Percentiles rank a stretch among this genome's conserved stretches.
These are phyloP conservation scores for Oscheius onirici DNA, from an alignment of 2,888 invertebrate genomes.

Conservation along the genomic window DNA sequence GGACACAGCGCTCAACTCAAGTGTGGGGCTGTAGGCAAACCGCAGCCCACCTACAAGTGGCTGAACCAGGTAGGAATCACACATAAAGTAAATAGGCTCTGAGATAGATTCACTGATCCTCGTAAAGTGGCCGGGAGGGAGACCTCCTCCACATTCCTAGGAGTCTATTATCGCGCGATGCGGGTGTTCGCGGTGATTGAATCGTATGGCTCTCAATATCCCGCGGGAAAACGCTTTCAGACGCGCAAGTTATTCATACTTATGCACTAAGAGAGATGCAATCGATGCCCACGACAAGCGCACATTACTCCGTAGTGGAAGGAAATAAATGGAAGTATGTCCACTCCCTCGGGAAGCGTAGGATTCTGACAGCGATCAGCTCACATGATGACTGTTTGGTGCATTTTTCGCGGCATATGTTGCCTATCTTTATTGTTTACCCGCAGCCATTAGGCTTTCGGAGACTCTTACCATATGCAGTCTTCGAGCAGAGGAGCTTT, in stretches of 20 bases:
- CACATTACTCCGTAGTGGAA: slow-evolving; percentile 26
- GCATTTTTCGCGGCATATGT: slow-evolving; percentile 1
- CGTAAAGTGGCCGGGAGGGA: background rate
- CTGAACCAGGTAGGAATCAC: slow-evolving; percentile 48
- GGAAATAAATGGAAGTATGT: slow-evolving; percentile 19
- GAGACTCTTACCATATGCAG: slow-evolving; percentile 22
- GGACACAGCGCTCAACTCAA: slow-evolving; percentile 58
- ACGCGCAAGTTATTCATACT: slow-evolving; percentile 31
- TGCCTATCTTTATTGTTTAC: slow-evolving; percentile 22
- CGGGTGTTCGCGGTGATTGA: slow-evolving; percentile 30
- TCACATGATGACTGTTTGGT: background rate
- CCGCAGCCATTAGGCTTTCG: slow-evolving; percentile 18
- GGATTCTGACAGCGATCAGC: background rate
- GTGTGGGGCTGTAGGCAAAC: slow-evolving; percentile 63
- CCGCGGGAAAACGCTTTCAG: slow-evolving; percentile 32
- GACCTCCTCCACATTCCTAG: background rate
- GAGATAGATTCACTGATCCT: background rate
- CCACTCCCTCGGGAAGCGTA: slow-evolving; percentile 15
- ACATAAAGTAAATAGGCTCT: slow-evolving; percentile 10
- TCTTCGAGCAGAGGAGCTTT: background rate
- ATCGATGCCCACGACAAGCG: slow-evolving; percentile 29
- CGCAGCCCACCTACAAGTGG: slow-evolving; percentile 64
- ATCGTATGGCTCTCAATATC: slow-evolving; percentile 31
- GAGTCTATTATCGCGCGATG: slow-evolving; percentile 23
- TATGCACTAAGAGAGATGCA: slow-evolving; percentile 33